Evolutionary conservation across 2,797 vertebrate species (phyloP).

Genomic region (Thripadectes ignobilis): DNA sequence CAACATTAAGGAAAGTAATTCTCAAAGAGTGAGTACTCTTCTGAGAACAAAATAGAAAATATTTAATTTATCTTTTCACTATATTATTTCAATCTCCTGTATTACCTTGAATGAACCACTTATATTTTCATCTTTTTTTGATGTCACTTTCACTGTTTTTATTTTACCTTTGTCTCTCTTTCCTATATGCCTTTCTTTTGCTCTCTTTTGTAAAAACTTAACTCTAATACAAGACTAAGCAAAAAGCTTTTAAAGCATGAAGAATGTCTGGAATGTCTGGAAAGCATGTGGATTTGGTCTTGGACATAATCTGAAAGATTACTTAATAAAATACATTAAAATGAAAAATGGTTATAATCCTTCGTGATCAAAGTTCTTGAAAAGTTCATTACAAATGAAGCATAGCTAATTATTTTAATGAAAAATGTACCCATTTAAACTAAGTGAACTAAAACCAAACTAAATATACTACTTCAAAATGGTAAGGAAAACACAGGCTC

Average conservation of each 20-base stretch:
- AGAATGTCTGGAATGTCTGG: background rate
- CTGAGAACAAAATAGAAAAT: background rate
- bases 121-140: background rate
- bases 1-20: background rate
- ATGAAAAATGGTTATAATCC: background rate
- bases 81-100: background rate
- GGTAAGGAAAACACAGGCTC: background rate
- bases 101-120: background rate
- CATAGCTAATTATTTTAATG: background rate
- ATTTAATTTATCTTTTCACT: background rate
- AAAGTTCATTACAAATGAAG: background rate
- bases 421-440: background rate
- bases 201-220: background rate
- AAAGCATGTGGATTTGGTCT: background rate
- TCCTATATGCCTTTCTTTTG: background rate
- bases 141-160: background rate
- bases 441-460: background rate
- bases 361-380: background rate
- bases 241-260: background rate
- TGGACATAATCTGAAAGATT: background rate
- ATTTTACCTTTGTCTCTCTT: background rate
- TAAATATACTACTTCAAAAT: background rate
- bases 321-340: background rate
- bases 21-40: background rate
- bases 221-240: background rate